A percentile compares a stretch with the other conserved stretches of the same genome.
Conservation (phyloP, 2,888 invertebrate species). For the Rhodophaea formosa region DNA sequence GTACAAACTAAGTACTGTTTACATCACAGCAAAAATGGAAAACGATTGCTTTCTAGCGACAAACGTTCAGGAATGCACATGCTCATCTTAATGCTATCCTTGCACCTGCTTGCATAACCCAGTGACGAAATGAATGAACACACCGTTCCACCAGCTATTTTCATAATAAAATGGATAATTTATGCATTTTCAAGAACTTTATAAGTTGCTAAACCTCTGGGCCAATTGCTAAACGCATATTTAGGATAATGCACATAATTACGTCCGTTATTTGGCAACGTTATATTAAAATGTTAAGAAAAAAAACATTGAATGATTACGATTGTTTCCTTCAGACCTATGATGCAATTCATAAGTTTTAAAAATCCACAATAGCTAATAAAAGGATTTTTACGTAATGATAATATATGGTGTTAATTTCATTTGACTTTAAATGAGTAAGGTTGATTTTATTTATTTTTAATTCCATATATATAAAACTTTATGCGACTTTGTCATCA, state of each 20-base stretch:
- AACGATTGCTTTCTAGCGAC: constrained; percentile 3
- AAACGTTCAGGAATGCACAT: background rate
- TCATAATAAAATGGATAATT: background rate
- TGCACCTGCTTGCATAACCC: constrained; percentile 13
- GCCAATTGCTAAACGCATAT: background rate
- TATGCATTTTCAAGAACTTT: constrained; percentile 7
- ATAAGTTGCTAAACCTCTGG: background rate
- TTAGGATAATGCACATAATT: background rate
- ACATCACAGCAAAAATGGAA: background rate
- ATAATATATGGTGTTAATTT: too few species aligned
- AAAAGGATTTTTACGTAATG: too few species aligned
- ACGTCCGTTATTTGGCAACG: background rate
- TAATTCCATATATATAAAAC: too few species aligned
- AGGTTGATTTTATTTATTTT: too few species aligned
- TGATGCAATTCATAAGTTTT: too few species aligned
- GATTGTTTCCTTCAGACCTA: background rate
- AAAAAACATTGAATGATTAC: background rate
- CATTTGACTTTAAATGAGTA: too few species aligned
- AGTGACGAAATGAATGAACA: background rate
- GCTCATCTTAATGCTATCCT: constrained; percentile 9
- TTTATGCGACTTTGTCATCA: too few species aligned
- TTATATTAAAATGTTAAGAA: background rate
- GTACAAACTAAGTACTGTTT: background rate
- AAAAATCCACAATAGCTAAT: too few species aligned
- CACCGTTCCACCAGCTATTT: background rate